Base-by-base conservation (phyloP, 2,113 vertebrate genomes). In the Myrmecobius fasciatus region DNA sequence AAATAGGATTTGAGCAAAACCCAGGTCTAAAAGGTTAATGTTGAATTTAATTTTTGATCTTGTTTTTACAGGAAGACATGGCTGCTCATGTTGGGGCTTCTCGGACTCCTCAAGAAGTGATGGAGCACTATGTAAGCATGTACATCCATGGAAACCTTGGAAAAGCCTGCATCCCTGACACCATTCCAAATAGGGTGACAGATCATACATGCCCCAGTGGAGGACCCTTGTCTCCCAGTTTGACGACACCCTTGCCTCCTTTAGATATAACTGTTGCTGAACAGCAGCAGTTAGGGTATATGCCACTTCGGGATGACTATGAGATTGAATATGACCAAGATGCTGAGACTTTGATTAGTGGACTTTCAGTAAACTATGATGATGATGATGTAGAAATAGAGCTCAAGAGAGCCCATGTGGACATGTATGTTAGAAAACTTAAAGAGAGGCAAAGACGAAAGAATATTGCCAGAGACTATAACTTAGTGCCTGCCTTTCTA, bases 81-180 rank as follows among this genome's bases (percentile, higher is more conserved):
- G 99, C 99, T 0, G 98, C 99, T 20, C 99, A 99, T 0, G 99
- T 99, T 0, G 99, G 99, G 28, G 99, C 99, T 0, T 99, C 99
- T 0, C 98, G 99, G 25, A 99, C 99, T 0, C 99, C 99, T 0
- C 99, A 99, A 98, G 99, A 99, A 95, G 99, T 99, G 94, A 99
- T 99, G 99, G 99, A 99, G 1, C 99, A 99, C 97, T 99, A 99
- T 0, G 99, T 99, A 94, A 99, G 99, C 98, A 99, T 99, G 99
- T 99, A 99, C 53, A 99, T 99, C 97, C 99, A 99, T 0, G 99
- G 99, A 8, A 99, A 99, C 98, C 98, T 99, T 95, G 99, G 99
- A 0, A 99, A 99, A 89, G 99, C 99, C 96, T 99, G 99, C 98
- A 99, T 99, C 98, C 99, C 99, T 0, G 99, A 99, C 98, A 99